Conservation (phyloP, 2,888 invertebrate genomes). For the Amblyjoppa proteus region DNA sequence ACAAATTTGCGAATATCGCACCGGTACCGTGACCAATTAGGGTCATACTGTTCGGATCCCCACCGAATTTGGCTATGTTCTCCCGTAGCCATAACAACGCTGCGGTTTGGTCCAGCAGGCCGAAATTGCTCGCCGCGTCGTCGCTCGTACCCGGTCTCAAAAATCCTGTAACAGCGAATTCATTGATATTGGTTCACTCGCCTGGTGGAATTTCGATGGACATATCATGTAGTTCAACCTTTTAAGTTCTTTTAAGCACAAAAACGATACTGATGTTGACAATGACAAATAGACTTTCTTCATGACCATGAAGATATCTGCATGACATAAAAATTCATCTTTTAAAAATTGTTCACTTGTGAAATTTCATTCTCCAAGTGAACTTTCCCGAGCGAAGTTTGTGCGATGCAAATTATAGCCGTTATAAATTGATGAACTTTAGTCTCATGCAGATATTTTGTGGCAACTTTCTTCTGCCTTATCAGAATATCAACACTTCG, state of each 20-base stretch:
- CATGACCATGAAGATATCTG: no score
- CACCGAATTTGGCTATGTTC: constrained; percentile 96
- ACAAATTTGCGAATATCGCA: constrained; percentile 96
- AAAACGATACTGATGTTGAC: background rate
- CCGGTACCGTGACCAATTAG: constrained; percentile 98
- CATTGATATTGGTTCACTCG: background rate
- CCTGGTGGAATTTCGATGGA: background rate
- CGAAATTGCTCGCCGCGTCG: constrained; percentile 94
- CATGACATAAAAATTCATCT: no score
- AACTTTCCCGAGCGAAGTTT: no score
- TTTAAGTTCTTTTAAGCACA: background rate
- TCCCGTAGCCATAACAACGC: constrained; percentile 98
- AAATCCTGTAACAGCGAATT: constrained; percentile 88
- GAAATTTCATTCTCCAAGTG: no score
- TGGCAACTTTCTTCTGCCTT: no score
- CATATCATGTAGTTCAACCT: background rate
- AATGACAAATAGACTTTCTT: no score
- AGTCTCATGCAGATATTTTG: no score
- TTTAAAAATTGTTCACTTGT: no score
- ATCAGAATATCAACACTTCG: no score
- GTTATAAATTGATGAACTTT: no score
- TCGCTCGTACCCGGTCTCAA: constrained; percentile 92
- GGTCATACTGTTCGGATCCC: constrained; percentile 95
- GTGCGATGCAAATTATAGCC: no score
- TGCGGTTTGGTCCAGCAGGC: constrained; percentile 96